These are phyloP conservation scores for Oscheius sp. DNA, from an alignment of 2,888 invertebrate species.

Conservation along the genomic window DNA sequence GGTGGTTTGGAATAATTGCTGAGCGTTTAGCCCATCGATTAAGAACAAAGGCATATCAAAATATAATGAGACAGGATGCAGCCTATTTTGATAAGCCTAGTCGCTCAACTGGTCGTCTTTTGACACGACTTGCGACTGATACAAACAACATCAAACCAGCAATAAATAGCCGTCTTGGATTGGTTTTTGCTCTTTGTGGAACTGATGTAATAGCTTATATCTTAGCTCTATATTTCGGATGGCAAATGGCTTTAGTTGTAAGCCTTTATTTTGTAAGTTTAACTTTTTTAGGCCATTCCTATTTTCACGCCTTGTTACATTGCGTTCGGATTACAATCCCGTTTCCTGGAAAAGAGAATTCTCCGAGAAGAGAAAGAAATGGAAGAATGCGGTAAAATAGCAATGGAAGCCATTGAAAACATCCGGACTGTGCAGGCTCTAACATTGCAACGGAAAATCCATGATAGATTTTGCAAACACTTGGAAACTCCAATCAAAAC, in stretches of 20 bases:
- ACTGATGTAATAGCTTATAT: background rate
- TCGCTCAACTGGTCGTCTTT: conserved; percentile 71
- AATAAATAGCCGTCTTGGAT: conserved; percentile 71
- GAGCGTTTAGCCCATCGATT: conserved; percentile 70
- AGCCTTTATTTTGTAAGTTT: conserved; percentile 36
- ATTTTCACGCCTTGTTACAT: background rate
- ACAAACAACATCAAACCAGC: conserved; percentile 72
- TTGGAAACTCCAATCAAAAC: conserved; percentile 48
- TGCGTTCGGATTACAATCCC: background rate
- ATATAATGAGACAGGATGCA: conserved; percentile 72
- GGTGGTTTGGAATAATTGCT: conserved; percentile 69
- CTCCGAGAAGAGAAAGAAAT: conserved; percentile 73
- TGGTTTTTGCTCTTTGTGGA: conserved; percentile 37
- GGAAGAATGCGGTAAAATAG: conserved; percentile 73
- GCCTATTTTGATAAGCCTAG: conserved; percentile 72
- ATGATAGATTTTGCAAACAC: conserved; percentile 33
- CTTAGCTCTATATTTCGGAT: conserved; percentile 5
- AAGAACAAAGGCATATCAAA: conserved; percentile 70
- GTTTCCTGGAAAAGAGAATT: conserved; percentile 51
- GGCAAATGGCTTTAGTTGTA: conserved; percentile 12
- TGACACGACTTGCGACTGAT: conserved; percentile 72
- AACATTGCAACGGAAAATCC: conserved; percentile 1
- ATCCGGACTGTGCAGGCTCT: conserved; percentile 16
- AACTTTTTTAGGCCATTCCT: background rate
- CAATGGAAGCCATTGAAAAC: conserved; percentile 22